Evolutionary conservation across 2,113 vertebrate genomes (phyloP).

Genomic region (Australoheros scitulus): DNA sequence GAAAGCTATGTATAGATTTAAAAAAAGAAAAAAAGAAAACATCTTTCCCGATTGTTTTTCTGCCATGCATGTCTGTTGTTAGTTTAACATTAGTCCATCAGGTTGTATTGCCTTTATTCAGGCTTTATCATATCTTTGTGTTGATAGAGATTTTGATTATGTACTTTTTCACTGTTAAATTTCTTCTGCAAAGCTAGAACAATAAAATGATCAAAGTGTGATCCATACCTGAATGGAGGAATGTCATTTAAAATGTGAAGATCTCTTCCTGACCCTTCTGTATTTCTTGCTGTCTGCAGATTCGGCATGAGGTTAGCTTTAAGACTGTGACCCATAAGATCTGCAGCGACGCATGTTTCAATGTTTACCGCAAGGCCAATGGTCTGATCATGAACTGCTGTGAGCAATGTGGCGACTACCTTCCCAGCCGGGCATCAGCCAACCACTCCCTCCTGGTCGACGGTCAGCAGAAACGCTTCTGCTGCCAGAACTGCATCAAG

Average conservation of each 20-base stretch:
- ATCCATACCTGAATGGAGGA: not conserved
- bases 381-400: conserved; percentile 99
- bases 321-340: conserved; percentile 99
- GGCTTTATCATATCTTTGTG: not conserved
- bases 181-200: not conserved
- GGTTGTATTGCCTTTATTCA: not conserved
- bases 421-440: conserved; percentile 92
- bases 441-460: conserved; percentile 94
- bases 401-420: conserved; percentile 97
- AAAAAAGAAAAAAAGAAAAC: rapidly evolving
- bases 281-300: conserved; percentile 76
- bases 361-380: conserved; percentile 96
- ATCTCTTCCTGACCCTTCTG: not conserved
- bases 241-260: not conserved
- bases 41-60: not conserved
- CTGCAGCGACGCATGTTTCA: conserved; percentile 97
- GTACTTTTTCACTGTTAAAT: not conserved
- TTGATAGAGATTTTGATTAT: not conserved
- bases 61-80: not conserved
- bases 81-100: not conserved
- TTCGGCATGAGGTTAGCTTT: conserved; percentile 99
- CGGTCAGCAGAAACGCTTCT: conserved; percentile 98
- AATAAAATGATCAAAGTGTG: not conserved
- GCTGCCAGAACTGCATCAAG: conserved; percentile 94
- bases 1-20: too few species aligned